Conservation (phyloP, 2,113 vertebrate genomes). For the Corydoras sp. region DNA sequence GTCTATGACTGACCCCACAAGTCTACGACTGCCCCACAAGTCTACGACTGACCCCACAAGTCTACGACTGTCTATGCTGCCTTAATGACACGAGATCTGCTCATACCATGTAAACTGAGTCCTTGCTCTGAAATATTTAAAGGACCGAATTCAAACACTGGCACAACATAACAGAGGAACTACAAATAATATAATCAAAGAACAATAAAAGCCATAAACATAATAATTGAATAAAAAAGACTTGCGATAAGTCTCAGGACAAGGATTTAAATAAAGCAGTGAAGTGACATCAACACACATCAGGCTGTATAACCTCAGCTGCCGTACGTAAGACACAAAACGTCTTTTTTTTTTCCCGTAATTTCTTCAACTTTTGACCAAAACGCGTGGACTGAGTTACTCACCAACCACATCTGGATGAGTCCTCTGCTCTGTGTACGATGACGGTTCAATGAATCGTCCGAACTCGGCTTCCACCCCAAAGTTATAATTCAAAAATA, state of each 20-base stretch:
- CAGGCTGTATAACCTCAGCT: too few species aligned
- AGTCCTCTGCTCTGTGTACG: neutral
- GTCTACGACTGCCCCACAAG: too few species aligned
- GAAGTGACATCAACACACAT: too few species aligned
- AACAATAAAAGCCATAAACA: neutral
- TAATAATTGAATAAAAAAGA: neutral
- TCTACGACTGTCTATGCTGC: neutral
- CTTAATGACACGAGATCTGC: constrained; percentile 17
- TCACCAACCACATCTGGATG: constrained; percentile 1
- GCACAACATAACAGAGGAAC: constrained; percentile 26
- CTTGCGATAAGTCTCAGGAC: neutral
- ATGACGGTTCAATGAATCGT: constrained; percentile 11
- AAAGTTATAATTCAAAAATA: constrained; percentile 7
- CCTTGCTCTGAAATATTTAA: constrained; percentile 56
- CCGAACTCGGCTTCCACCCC: constrained; percentile 1
- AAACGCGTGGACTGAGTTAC: constrained; percentile 31
- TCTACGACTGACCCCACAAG: neutral
- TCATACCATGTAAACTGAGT: constrained; percentile 45
- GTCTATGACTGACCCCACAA: too few species aligned
- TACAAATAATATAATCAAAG: neutral
- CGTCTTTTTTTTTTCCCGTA: too few species aligned
- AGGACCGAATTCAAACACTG: constrained; percentile 48
- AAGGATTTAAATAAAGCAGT: neutral
- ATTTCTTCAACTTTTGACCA: constrained; percentile 43
- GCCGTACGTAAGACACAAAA: too few species aligned